Base-by-base conservation (phyloP, 2,113 vertebrate genomes). In the Chloropsis hardwickii region DNA sequence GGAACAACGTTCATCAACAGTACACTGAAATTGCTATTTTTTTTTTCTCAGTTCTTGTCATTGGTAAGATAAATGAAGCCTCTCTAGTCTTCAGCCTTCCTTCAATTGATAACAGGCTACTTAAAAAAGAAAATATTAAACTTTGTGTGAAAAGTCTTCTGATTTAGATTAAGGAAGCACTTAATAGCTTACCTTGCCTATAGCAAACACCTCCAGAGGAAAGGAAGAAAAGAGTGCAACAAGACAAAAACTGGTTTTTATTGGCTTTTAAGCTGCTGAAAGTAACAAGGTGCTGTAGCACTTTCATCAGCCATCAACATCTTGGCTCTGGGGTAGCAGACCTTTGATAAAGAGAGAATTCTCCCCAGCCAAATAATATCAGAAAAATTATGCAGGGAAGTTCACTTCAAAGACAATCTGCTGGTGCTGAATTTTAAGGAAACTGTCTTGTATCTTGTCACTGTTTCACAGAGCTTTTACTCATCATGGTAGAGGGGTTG, bases 41-140 rank as follows among this genome's bases (percentile, higher is more conserved):
- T 88, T 90, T 90, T 79, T 51, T 48, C 72, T 94, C 73, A 39
- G 14, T 94, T 64, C 78, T 84, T 96, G 77, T 91, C 88, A 91
- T 28, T 95, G 70, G 58, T 67, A 89, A 97, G 73, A 96, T 57
- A 95, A 96, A 97, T 77, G 50, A 95, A 90, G 35, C 47, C 45
- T 89, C 65, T 90, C 40, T 66, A 94, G 70, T 86, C 94, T 81
- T 53, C 3, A 17, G 61, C 28, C 65, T 94, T 90, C 54, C 39
- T 94, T 92, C 89, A 76, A 27, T 21, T 91, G 81, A 91, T 47
- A 54, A 61, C n/a, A 88, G n/a, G 14, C 21, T 81, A 60, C 65
- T 92, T 86, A 51, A 94, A 96, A 37, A 86, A 83, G 72, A 84
- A 91, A 91, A 79, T 92, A 83, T 90, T 91, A 94, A 91, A 84